A percentile compares a stretch with the other conserved stretches of the same genome.
Evolutionary conservation across 1,140 invertebrate genomes (phyloP).

Genomic region (Heliconius himera): DNA sequence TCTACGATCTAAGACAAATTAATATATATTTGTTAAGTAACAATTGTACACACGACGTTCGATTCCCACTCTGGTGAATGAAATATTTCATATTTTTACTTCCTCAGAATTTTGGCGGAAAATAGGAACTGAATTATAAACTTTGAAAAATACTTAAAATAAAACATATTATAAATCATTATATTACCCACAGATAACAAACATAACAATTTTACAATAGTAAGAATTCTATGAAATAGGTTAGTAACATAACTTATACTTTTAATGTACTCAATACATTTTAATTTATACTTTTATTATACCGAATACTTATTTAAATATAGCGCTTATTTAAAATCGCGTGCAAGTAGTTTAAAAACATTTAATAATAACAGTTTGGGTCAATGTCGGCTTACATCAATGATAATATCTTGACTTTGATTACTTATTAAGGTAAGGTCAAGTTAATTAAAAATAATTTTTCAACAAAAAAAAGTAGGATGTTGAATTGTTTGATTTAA

Average conservation of each 20-base stretch:
- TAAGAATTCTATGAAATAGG: not conserved
- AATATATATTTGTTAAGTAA: no score
- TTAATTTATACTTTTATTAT: not conserved
- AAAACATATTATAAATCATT: no score
- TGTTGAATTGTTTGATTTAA: not conserved
- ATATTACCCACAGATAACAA: no score
- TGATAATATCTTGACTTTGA: conserved; percentile 14
- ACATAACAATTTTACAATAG: not conserved
- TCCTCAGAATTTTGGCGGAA: no score
- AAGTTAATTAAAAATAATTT: not conserved
- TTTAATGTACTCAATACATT: not conserved
- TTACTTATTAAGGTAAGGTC: conserved; percentile 6
- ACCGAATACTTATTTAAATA: not conserved
- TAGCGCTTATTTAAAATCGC: not conserved
- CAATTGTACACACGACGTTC: no score
- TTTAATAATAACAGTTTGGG: conserved; percentile 8
- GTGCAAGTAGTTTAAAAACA: not conserved
- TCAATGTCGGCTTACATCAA: conserved; percentile 10
- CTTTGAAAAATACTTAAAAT: no score
- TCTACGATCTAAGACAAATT: no score
- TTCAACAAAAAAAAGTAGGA: not conserved
- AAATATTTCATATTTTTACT: no score
- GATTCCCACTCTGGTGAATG: no score
- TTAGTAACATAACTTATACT: not conserved
- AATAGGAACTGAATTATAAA: no score